A percentile compares a stretch with the other conserved stretches of the same genome.
Conservation (phyloP, 2,113 vertebrate genomes). For the Campylorhamphus procurvoides region DNA sequence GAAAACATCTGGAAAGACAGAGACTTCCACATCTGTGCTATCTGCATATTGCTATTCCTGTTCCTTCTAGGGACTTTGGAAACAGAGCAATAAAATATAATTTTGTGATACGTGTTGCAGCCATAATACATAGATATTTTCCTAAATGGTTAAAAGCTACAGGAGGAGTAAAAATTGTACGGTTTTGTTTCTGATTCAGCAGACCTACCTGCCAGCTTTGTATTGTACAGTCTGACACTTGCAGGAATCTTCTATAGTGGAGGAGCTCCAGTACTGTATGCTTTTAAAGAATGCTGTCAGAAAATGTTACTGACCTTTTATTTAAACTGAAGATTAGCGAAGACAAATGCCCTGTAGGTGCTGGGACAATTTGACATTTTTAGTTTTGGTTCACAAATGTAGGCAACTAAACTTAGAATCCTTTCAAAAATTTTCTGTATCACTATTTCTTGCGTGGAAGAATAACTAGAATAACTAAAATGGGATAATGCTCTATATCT, state of each 20-base stretch:
- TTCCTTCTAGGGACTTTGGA: background rate
- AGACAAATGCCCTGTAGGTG: fast-evolving
- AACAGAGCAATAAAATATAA: fast-evolving
- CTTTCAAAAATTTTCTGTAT: background rate
- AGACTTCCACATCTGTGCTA: too few species aligned
- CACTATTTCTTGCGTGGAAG: background rate
- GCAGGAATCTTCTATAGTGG: background rate
- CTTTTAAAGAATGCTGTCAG: background rate
- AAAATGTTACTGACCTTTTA: background rate
- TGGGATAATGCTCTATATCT: background rate
- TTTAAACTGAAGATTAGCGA: background rate
- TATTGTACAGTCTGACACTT: fast-evolving
- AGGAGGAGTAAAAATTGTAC: background rate
- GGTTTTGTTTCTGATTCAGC: background rate
- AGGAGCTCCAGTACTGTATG: fast-evolving
- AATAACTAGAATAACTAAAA: background rate
- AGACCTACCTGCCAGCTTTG: background rate
- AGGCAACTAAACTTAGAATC: background rate
- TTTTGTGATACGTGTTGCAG: fast-evolving
- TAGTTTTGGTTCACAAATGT: background rate
- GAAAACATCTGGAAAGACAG: too few species aligned
- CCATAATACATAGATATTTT: fast-evolving
- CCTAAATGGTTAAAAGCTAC: background rate
- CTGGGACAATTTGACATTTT: background rate
- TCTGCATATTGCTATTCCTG: fast-evolving